Evolutionary conservation across 2,113 vertebrate genomes (phyloP).

Genomic region (Neodontobutis hainanensis): DNA sequence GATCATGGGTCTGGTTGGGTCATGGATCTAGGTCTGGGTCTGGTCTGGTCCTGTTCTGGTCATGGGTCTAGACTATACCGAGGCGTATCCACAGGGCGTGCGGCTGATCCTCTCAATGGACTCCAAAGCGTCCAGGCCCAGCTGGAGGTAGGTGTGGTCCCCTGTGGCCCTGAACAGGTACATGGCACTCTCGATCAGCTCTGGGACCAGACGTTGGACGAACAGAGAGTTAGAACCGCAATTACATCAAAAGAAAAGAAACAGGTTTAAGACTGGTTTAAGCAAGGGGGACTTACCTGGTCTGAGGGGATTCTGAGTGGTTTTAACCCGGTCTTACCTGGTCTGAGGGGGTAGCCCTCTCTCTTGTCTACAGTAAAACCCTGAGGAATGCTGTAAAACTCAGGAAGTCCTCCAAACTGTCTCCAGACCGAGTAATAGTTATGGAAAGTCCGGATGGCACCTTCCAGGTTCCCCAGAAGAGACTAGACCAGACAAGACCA

Average conservation of each 20-base stretch:
- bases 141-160: conserved; percentile 90
- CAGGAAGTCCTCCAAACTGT: conserved; percentile 95
- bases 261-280: too few species aligned
- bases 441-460: conserved; percentile 91
- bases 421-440: conserved; percentile 98
- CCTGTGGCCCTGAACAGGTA: conserved; percentile 94
- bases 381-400: conserved; percentile 99
- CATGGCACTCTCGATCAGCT: conserved; percentile 97
- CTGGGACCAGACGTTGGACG: conserved; percentile 68
- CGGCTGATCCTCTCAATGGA: conserved; percentile 94
- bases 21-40: too few species aligned
- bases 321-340: conserved; percentile 76
- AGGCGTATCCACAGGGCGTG: conserved; percentile 95
- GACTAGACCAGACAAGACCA: conserved; percentile 77
- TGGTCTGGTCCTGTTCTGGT: too few species aligned
- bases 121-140: conserved; percentile 92
- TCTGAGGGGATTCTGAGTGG: too few species aligned
- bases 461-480: conserved; percentile 89
- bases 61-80: conserved; percentile 80
- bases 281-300: too few species aligned
- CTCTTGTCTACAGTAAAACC: conserved; percentile 96
- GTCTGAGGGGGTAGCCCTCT: conserved; percentile 94
- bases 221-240: neutral
- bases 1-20: too few species aligned
- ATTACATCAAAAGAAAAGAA: too few species aligned